Conservation (phyloP, 2,113 vertebrate species). For the Patagioenas fasciata region DNA sequence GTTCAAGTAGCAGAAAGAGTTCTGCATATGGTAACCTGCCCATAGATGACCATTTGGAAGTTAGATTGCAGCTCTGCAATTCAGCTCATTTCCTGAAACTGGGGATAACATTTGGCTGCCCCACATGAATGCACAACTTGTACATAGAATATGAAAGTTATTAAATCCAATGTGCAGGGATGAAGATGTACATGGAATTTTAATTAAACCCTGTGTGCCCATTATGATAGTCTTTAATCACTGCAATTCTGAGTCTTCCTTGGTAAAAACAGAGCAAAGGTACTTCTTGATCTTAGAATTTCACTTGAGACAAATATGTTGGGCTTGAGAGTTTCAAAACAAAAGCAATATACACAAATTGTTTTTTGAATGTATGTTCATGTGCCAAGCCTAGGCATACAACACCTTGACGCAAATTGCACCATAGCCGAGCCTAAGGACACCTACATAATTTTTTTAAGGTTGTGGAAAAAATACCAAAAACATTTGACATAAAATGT, state of each 20-base stretch:
- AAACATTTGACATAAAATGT: not conserved
- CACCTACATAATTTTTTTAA: not conserved
- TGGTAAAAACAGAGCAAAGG: not conserved
- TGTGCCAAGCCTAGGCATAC: not conserved
- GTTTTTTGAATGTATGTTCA: not conserved
- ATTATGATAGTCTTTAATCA: not conserved
- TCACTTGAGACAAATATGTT: not conserved
- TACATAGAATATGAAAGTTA: not conserved
- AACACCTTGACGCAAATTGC: not conserved
- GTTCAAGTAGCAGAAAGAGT: not conserved
- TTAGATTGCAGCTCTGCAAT: not conserved
- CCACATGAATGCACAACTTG: rapidly evolving
- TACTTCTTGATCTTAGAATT: not conserved
- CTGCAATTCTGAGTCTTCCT: not conserved
- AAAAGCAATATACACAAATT: not conserved
- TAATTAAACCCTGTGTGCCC: not conserved
- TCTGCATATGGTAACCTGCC: not conserved
- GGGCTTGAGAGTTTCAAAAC: not conserved
- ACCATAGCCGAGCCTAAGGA: not conserved
- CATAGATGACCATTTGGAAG: not conserved
- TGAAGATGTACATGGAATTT: not conserved
- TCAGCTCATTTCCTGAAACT: not conserved
- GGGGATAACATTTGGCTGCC: not conserved
- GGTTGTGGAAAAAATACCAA: not conserved
- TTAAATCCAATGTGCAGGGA: not conserved